A percentile compares a stretch with the other conserved stretches of the same genome.
phyloP scores from a whole-genome alignment of 2,797 vertebrate species.

The Enteromius argenteus region DNA sequence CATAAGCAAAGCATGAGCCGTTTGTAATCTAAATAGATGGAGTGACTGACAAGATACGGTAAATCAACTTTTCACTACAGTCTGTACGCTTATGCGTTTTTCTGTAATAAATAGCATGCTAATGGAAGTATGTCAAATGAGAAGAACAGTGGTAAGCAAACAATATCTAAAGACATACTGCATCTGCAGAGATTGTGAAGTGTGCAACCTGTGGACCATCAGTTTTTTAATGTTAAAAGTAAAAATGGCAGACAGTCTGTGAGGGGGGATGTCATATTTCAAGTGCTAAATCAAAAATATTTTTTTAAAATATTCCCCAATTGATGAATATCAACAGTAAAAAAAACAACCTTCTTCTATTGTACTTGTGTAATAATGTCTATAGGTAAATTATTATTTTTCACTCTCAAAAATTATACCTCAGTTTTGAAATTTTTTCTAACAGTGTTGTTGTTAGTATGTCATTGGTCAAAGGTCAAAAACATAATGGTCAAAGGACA shows the following conservation, averaged over 20 bases:
- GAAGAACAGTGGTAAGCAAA: neutral
- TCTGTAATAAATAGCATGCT: neutral
- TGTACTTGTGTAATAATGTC: neutral
- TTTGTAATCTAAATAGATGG: slow-evolving; percentile 37
- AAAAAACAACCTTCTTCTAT: neutral
- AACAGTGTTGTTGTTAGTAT: neutral
- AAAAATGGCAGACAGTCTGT: neutral
- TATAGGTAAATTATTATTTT: neutral
- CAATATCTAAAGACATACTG: neutral
- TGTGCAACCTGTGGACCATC: neutral
- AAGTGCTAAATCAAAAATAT: neutral
- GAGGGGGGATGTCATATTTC: neutral
- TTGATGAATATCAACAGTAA: neutral
- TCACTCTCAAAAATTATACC: neutral
- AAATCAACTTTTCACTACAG: slow-evolving; percentile 8
- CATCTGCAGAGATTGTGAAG: neutral
- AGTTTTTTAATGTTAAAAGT: neutral
- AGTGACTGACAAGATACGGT: slow-evolving; percentile 24
- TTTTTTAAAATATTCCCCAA: neutral
- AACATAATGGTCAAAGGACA: neutral
- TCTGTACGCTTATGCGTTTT: neutral
- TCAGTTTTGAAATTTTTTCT: neutral
- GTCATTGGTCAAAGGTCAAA: neutral
- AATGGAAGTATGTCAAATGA: neutral
- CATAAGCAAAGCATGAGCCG: neutral